Base-by-base conservation (phyloP, 2,888 invertebrate species). In the Ormyrus nitidulus region DNA sequence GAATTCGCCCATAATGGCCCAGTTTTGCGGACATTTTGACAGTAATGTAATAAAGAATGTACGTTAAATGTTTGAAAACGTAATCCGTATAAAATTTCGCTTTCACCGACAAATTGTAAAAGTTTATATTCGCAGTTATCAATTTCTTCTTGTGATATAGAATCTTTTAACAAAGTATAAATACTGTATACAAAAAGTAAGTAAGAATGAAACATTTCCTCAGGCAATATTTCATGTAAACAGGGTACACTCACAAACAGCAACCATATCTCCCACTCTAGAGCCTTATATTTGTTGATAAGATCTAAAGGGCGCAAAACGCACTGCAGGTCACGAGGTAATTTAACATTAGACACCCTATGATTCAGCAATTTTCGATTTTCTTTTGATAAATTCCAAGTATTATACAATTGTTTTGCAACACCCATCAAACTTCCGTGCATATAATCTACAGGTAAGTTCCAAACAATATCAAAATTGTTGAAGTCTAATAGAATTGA, bases 1-100 rank as follows among this genome's bases (percentile, higher is more conserved):
- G 84, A 84, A 13, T 80, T 79, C 6, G 80, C 74, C 81, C 77
- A 84, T 10, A 83, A 44, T 53, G 83, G 84, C 8, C 82, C 83
- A 70, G 69, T 81, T 59, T 59, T 66, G 9, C 71, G 34, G 6
- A 83, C 84, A 59, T 69, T 81, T 62, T 82, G 62, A 10, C 66
- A 49, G n/a, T 79, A 10, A 73, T 84, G 83, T 10, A 75, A 13
- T 8, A 84, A 9, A 51, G 64, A 65, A 59, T 84, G 83, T 9
- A 83, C 51, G 73, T 82, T 83, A 72, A 83, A 84, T 8, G 83
- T 84, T 80, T 83, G 81, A 34, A 80, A 77, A 11, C 54, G 13
- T 54, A 65, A 51, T 54, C 76, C 81, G 79, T 83, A 83, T 11
- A 81, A 66, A 49, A 68, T n/a, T 74, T 84, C 77, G 80, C 82